phyloP scores from a whole-genome alignment of 2,888 invertebrate species.

The Patella pellucida region DNA sequence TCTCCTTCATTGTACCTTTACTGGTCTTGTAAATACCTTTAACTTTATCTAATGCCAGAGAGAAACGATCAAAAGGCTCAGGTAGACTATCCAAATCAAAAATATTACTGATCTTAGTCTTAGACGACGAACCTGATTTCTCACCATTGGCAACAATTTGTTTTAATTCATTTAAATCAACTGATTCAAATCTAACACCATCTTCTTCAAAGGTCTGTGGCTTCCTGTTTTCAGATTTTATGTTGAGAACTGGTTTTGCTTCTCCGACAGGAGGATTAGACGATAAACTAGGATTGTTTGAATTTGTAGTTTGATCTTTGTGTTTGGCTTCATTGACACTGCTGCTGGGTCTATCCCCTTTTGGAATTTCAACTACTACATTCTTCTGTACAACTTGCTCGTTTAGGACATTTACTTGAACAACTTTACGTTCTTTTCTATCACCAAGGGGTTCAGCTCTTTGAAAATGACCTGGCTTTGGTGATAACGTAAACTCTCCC shows the following conservation, averaged over 20 bases:
- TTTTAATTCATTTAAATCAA: background rate
- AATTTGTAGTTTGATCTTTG: background rate
- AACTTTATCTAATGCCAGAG: conserved; percentile 23
- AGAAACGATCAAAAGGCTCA: conserved; percentile 25
- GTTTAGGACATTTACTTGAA: background rate
- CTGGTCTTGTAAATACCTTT: conserved; percentile 23
- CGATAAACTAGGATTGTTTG: no score
- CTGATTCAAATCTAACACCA: background rate
- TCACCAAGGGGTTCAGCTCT: background rate
- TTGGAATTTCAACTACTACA: background rate
- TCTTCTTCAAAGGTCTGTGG: conserved; percentile 3
- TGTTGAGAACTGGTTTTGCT: no score
- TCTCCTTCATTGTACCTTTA: conserved; percentile 28
- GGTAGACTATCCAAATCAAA: conserved; percentile 23
- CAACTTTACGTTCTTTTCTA: background rate
- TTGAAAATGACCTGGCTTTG: background rate
- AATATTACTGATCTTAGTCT: conserved; percentile 10
- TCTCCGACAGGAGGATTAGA: no score
- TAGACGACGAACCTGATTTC: background rate
- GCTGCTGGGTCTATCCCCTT: background rate
- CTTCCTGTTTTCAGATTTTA: no score
- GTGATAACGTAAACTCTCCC: background rate
- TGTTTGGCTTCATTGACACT: background rate
- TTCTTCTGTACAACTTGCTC: background rate
- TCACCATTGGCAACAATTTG: conserved; percentile 2